phyloP scores from a whole-genome alignment of 2,797 vertebrate species.

The Coregonus sp. region DNA sequence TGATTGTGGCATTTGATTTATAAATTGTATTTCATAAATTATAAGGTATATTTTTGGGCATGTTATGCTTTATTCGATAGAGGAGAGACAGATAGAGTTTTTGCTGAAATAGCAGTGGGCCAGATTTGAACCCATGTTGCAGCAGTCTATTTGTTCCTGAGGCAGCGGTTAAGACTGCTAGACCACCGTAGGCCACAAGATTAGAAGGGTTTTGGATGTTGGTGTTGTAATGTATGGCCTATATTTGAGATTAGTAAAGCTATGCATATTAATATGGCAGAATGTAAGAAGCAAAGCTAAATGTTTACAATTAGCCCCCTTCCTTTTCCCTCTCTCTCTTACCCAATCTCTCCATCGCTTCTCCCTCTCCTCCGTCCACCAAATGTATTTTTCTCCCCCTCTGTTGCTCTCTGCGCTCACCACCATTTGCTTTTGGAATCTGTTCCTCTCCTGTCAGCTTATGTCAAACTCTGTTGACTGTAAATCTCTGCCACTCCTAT shows the following conservation, averaged over 20 bases:
- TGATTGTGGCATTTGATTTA: no score
- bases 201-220: background rate
- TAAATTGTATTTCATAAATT: background rate
- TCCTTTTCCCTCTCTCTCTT: slow-evolving; percentile 8
- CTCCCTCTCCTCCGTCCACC: background rate
- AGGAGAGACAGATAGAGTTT: no score
- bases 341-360: background rate
- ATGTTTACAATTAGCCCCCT: slow-evolving; percentile 31
- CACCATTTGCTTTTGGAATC: background rate
- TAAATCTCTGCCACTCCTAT: background rate
- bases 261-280: slow-evolving; percentile 49
- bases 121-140: no score
- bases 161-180: no score
- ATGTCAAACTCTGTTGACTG: background rate
- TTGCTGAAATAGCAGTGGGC: no score
- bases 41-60: no score
- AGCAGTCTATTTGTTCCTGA: no score
- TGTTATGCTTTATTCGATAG: no score
- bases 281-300: slow-evolving; percentile 33
- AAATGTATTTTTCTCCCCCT: background rate
- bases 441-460: background rate
- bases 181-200: no score
- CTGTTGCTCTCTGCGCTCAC: slow-evolving; percentile 5
- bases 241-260: background rate
- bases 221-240: background rate